Percentiles rank a stretch among this genome's conserved stretches.
Conservation (phyloP, 2,797 vertebrate species). For the Pseudochirops corinnae region DNA sequence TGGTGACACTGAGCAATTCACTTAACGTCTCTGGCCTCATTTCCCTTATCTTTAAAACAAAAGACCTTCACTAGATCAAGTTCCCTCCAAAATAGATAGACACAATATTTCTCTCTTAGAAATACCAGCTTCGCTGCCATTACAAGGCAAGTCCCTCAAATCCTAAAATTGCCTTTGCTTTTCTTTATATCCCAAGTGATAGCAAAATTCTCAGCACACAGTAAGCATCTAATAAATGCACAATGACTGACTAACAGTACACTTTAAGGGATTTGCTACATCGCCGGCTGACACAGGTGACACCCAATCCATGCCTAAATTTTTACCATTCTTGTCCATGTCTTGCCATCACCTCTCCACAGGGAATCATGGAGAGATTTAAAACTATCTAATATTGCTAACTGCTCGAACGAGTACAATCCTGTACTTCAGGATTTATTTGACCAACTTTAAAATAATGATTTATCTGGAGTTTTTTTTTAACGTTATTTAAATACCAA, state of each 20-base stretch:
- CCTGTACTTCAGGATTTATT: conserved; percentile 15
- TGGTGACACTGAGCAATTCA: neutral
- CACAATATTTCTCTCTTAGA: neutral
- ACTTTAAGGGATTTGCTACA: neutral
- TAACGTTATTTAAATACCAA: conserved; percentile 66
- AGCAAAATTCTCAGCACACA: neutral
- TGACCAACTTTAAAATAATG: neutral
- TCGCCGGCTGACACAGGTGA: neutral
- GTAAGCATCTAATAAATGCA: too few relatives aligned
- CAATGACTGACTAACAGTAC: neutral
- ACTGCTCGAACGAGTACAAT: conserved; percentile 8
- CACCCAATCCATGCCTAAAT: too few relatives aligned
- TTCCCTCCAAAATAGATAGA: neutral
- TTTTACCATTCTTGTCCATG: neutral
- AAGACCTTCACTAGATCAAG: neutral
- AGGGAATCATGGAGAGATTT: neutral
- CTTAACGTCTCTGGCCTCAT: neutral
- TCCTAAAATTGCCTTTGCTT: neutral
- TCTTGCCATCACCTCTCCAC: neutral
- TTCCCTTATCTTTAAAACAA: neutral
- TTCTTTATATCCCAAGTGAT: neutral
- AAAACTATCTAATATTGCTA: neutral
- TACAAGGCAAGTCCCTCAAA: neutral
- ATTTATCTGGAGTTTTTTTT: neutral
- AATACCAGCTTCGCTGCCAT: neutral